These are phyloP conservation scores for Apus apus DNA, from an alignment of 2,113 vertebrate genomes.

Conservation along the genomic window DNA sequence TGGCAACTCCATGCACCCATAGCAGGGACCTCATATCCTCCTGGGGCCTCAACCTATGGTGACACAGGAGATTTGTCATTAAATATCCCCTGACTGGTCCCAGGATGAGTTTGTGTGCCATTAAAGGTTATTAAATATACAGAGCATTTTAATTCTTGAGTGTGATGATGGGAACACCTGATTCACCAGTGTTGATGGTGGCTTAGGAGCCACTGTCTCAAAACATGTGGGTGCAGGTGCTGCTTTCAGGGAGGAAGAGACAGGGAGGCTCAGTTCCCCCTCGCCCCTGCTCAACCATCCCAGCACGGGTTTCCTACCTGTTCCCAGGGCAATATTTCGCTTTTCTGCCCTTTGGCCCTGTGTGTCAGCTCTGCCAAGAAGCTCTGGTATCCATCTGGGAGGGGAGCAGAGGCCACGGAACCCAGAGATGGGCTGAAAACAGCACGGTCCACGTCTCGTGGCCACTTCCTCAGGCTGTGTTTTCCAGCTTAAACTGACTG, in stretches of 20 bases:
- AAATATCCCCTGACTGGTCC: background rate
- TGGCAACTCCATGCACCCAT: background rate
- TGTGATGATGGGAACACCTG: accelerated
- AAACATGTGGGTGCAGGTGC: accelerated
- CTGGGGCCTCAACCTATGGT: background rate
- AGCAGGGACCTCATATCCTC: background rate
- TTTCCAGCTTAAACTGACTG: background rate
- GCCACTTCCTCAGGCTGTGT: background rate
- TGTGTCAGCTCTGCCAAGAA: background rate
- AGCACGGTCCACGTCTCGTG: accelerated
- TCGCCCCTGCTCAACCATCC: background rate
- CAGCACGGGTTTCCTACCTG: accelerated
- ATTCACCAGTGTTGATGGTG: background rate
- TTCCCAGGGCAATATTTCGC: background rate
- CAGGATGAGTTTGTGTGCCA: accelerated
- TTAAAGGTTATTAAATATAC: background rate
- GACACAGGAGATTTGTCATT: background rate
- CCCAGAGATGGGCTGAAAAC: background rate
- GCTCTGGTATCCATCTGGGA: background rate
- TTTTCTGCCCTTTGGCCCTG: background rate
- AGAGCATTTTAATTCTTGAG: background rate
- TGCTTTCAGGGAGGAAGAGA: background rate
- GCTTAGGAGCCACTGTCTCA: accelerated
- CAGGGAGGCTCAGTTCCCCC: background rate
- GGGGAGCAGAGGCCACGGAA: background rate